These are phyloP conservation scores for Paradoxurus hermaphroditus DNA, from an alignment of 2,113 vertebrate genomes.

Conservation along the genomic window DNA sequence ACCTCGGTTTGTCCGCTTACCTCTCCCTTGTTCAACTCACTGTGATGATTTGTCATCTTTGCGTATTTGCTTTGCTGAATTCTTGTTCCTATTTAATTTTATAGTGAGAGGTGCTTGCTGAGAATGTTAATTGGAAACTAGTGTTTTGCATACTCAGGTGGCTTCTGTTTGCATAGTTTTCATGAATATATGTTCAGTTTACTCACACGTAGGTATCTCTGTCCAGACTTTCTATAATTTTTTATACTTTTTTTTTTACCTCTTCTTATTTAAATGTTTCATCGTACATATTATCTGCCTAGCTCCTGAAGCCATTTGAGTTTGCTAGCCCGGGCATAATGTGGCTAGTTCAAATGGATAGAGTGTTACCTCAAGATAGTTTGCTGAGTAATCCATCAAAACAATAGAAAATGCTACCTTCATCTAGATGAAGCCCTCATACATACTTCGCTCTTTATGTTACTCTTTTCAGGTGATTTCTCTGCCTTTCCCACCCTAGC, in stretches of 20 bases:
- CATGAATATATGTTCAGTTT: neutral
- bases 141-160: neutral
- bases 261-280: neutral
- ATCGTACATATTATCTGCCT: neutral
- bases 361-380: neutral
- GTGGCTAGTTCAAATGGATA: neutral
- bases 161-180: neutral
- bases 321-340: neutral
- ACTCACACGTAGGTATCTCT: neutral
- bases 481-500: neutral
- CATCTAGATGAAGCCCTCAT: neutral
- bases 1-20: neutral
- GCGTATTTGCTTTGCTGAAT: neutral
- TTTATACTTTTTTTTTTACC: neutral
- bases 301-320: neutral
- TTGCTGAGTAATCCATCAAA: conserved; percentile 7
- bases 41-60: neutral
- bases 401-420: neutral
- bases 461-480: neutral
- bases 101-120: neutral
- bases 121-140: neutral
- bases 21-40: neutral
- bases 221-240: neutral
- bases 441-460: neutral
- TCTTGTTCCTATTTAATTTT: neutral